Percentiles rank a stretch among this genome's conserved stretches.
Conservation (phyloP, 1,140 invertebrate species). For the Calliopsis andreniformis region DNA sequence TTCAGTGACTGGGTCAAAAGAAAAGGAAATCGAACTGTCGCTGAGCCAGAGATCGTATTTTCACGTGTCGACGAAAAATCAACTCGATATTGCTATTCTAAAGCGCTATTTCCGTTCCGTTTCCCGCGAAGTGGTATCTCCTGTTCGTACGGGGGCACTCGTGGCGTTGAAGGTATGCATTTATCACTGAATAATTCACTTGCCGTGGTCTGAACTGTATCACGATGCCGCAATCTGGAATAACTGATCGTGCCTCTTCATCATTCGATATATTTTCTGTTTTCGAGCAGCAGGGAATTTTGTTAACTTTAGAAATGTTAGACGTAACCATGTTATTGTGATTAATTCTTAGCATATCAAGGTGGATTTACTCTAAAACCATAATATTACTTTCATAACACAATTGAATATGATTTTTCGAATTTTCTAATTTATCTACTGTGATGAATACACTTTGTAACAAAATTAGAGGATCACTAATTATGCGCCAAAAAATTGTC, state of each 20-base stretch:
- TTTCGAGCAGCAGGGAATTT: background rate
- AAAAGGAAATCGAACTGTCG: constrained; percentile 22
- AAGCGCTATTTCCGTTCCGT: background rate
- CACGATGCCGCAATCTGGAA: background rate
- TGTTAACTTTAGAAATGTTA: background rate
- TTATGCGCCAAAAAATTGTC: no score
- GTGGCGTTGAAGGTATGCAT: background rate
- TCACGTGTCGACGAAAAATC: constrained; percentile 15
- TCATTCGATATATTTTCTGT: background rate
- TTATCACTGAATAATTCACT: background rate
- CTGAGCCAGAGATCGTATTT: constrained; percentile 19
- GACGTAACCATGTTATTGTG: no score
- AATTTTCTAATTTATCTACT: no score
- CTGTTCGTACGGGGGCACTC: background rate
- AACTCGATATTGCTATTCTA: background rate
- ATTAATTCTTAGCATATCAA: no score
- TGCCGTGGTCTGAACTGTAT: background rate
- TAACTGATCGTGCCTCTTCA: background rate
- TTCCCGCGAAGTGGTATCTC: background rate
- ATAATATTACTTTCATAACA: no score
- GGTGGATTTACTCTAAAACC: no score
- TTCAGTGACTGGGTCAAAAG: background rate
- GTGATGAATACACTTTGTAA: no score
- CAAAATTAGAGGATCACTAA: no score
- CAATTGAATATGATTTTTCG: no score